Evolutionary conservation across 2,888 invertebrate species (phyloP), one percentile per base, ranked within the genome.

Genomic region (Gonocerus acuteangulatus): DNA sequence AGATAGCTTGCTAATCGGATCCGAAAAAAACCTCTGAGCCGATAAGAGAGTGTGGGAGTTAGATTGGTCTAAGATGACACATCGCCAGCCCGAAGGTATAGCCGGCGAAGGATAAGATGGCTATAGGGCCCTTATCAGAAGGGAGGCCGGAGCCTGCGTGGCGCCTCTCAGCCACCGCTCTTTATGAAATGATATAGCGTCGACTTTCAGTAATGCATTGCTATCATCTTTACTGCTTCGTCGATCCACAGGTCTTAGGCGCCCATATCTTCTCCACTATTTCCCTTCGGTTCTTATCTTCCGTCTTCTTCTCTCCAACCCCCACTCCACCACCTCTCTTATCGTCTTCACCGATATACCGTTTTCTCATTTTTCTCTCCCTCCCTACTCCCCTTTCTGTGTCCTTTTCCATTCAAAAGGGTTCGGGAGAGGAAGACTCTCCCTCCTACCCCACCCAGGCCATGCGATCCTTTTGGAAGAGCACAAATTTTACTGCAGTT

Each of bases 401-500:
- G 4, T 27, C 27, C 27, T 27, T 27, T 27, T 27, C 27, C 27
- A 27, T n/a, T n/a, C 6, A 32, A 32, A 32, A 32, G 11, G 32
- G 32, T 6, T 32, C 7, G 32, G 32, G 32, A 32, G 32, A 11
- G 32, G 32, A 32, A 11, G 6, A 32, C 32, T 11, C 32, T 32
- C 32, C 32, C 32, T 9, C 32, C 7, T 32, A 32, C 32, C n/a
- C n/a, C n/a, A n/a, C n/a, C 32, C 32, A 9, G 7, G 6, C 32
- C 11, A 6, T 11, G 7, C 32, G 32, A 32, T 11, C 32, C 32
- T 32, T 32, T 32, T 32, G 7, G 11, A 11, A 39, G 42, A 42
- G 54, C 54, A 42, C 54, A 54, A 54, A 54, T 54, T 54, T 54
- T 54, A 54, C 54, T 54, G 54, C 54, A 42, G 13, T 54, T 54